Evolutionary conservation across 2,797 vertebrate species (phyloP).

Genomic region (Trematomus bernacchii): DNA sequence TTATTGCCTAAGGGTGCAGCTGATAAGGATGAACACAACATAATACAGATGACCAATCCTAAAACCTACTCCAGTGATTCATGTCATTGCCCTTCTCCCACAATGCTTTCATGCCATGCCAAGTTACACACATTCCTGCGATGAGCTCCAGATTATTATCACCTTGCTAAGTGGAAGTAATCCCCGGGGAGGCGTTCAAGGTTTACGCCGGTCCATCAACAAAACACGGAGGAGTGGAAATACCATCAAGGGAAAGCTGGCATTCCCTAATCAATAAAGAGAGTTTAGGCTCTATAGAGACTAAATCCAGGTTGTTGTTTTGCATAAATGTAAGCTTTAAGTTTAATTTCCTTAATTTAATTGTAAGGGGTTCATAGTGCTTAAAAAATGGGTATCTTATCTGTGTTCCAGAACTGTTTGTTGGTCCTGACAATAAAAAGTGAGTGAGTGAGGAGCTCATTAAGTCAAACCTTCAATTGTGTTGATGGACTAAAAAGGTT

Average conservation of each 20-base stretch:
- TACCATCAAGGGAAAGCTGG: slow-evolving; percentile 18
- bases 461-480: slow-evolving; percentile 10
- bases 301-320: slow-evolving; percentile 4
- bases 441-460: background rate
- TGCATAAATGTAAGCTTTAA: slow-evolving; percentile 14
- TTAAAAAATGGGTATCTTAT: background rate
- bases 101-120: slow-evolving; percentile 65
- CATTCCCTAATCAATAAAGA: slow-evolving; percentile 12
- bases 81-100: slow-evolving; percentile 61
- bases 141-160: slow-evolving; percentile 71
- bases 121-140: slow-evolving; percentile 72
- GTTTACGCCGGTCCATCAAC: slow-evolving; percentile 37
- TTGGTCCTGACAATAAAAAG: background rate
- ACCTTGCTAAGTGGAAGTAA: slow-evolving; percentile 70
- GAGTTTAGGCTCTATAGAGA: background rate
- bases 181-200: slow-evolving; percentile 55
- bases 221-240: slow-evolving; percentile 46
- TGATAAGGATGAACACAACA: slow-evolving; percentile 56
- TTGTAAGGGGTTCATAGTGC: background rate
- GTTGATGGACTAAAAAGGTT: background rate
- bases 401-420: background rate
- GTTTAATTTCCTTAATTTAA: slow-evolving; percentile 3
- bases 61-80: slow-evolving; percentile 57
- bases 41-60: slow-evolving; percentile 57
- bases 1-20: slow-evolving; percentile 30